A percentile compares a stretch with the other conserved stretches of the same genome.
Evolutionary conservation across 1,140 invertebrate species (phyloP).

Genomic region (Drosophila busckii): DNA sequence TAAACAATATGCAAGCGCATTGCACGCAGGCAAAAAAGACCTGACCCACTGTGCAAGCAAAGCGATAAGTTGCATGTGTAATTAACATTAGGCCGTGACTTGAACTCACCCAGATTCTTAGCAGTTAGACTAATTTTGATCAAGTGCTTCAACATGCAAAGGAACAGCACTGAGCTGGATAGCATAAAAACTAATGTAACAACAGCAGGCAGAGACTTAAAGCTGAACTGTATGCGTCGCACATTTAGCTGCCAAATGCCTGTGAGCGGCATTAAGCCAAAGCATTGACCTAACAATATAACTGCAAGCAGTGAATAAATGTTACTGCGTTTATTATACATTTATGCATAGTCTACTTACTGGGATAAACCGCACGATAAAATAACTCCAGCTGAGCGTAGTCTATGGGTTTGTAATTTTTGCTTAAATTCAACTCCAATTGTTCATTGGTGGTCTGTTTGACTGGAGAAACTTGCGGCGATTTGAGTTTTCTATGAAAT

Average conservation of each 20-base stretch:
- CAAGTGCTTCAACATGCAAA: constrained; percentile 45
- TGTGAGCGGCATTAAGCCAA: constrained; percentile 56
- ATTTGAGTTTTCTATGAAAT: constrained; percentile 3
- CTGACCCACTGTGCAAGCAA: constrained; percentile 42
- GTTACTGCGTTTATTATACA: too few relatives aligned
- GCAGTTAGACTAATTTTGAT: constrained; percentile 54
- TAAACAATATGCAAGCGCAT: constrained; percentile 42
- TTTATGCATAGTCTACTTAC: constrained; percentile 29
- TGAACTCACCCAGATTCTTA: constrained; percentile 62
- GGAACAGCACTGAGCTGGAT: constrained; percentile 26
- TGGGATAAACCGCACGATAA: constrained; percentile 54
- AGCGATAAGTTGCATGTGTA: background rate
- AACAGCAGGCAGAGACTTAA: constrained; percentile 49
- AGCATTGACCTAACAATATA: constrained; percentile 63
- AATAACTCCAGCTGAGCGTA: constrained; percentile 42
- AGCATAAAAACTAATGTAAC: constrained; percentile 43
- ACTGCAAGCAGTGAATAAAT: constrained; percentile 24
- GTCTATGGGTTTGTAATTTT: constrained; percentile 31
- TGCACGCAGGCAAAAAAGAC: constrained; percentile 54
- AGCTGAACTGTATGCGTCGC: constrained; percentile 40
- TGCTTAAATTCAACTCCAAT: constrained; percentile 28
- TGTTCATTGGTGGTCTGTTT: constrained; percentile 7
- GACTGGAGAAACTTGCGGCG: background rate
- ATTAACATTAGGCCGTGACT: background rate
- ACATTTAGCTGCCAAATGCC: constrained; percentile 49